Conservation (phyloP, 1,140 invertebrate species). For the Sweltsa coloradensis region DNA sequence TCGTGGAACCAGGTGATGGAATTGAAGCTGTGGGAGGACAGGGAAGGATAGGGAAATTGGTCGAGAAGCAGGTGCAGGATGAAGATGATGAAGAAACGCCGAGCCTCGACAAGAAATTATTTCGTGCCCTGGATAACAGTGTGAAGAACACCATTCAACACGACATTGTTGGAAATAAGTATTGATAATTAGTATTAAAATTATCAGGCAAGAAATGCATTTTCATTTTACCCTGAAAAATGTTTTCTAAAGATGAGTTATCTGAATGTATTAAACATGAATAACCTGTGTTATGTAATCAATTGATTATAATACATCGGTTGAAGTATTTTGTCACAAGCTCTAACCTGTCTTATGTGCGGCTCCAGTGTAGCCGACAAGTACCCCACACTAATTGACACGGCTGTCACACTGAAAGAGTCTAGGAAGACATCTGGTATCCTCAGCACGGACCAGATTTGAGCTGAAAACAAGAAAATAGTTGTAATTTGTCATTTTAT, state of each 20-base stretch:
- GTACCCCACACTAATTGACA: slow-evolving; percentile 36
- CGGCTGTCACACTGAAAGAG: slow-evolving; percentile 25
- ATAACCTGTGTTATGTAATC: not conserved
- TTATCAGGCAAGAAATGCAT: no score
- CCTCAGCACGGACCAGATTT: slow-evolving; percentile 23
- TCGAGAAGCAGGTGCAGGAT: no score
- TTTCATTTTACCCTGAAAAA: not conserved
- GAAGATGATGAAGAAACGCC: no score
- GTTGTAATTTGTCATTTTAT: no score
- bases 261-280: not conserved
- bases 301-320: not conserved
- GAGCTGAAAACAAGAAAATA: slow-evolving; percentile 19
- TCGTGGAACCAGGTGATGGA: no score
- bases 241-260: not conserved
- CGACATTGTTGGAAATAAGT: not conserved
- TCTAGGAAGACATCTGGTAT: slow-evolving; percentile 28
- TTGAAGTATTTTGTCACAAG: not conserved
- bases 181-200: not conserved
- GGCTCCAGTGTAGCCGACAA: slow-evolving; percentile 37
- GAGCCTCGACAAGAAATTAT: no score
- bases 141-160: no score
- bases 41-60: no score
- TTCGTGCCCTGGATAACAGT: no score
- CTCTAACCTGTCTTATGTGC: slow-evolving; percentile 32
- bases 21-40: no score